Evolutionary conservation across 2,797 vertebrate species (phyloP), one percentile per base, ranked within the genome.

Genomic region (Staurois parvus): DNA sequence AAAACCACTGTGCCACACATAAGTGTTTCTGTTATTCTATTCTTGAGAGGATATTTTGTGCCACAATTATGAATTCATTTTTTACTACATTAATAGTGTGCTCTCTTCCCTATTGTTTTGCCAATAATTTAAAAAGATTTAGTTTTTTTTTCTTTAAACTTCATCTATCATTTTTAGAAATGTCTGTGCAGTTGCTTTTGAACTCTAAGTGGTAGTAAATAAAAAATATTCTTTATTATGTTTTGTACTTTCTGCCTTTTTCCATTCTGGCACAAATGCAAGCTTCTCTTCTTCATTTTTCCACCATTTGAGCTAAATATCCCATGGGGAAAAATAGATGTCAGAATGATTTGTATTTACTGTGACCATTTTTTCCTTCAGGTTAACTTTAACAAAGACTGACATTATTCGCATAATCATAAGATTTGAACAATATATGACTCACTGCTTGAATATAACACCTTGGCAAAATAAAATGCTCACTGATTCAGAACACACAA

Each of bases 301-400:
- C 59, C 24, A 32, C 45, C 15, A 21, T 73, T 59, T 81, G 21
- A 73, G 29, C 30, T 82, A 29, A 42, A 42, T 26, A 73, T 67
- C 34, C 52, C 34, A 32, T 30, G 56, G 70, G n/a, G 30, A 59
- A 56, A 11, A 72, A 45, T 37, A 72, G 69, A 62, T 64, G 70
- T 82, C 72, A 82, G 80, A 32, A 64, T 74, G 70, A 74, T 82
- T 64, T 82, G 69, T 56, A 52, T 69, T 70, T 80, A 26, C 42
- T 69, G 37, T 82, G 68, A 81, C 72, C 30, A 56, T 12, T 81
- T 81, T 42, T 40, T 45, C 80, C 78, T 26, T 68, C 68, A 74
- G 80, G 32, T 37, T 40, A 73, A 64, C 32, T 45, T 40, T 45
- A 37, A 70, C 78, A 69, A 69, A 70, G 66, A 37, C 30, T 42